Percentiles rank a stretch among this genome's conserved stretches.
phyloP scores from a whole-genome alignment of 2,888 invertebrate genomes.

The Seira musarum region DNA sequence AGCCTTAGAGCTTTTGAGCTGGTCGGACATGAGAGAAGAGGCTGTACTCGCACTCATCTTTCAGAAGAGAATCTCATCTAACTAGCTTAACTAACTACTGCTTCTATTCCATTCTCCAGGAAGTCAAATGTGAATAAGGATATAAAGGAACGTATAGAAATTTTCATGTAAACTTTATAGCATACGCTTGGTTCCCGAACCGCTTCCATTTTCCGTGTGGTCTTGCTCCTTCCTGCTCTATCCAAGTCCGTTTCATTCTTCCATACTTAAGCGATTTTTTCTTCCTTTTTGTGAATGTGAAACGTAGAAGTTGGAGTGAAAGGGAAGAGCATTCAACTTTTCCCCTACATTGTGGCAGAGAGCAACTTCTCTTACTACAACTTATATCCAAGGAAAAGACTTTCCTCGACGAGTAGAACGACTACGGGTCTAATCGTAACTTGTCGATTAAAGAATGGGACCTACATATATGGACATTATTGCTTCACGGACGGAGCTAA shows the following conservation, averaged over 20 bases:
- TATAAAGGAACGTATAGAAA: no score
- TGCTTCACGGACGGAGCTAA: not conserved
- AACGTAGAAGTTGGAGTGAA: not conserved
- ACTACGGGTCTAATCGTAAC: not conserved
- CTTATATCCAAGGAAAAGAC: not conserved
- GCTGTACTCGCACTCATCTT: not conserved
- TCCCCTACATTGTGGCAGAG: not conserved
- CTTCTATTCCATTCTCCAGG: not conserved
- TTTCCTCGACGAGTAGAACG: not conserved
- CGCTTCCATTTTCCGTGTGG: no score
- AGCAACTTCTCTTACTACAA: not conserved
- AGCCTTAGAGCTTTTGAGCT: not conserved
- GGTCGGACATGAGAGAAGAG: not conserved
- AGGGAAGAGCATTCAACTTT: not conserved
- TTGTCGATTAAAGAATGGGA: not conserved
- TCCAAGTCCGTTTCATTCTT: not conserved
- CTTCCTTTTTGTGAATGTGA: no score
- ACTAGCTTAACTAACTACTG: no score
- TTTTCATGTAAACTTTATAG: no score
- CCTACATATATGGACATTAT: not conserved
- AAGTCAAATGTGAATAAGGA: not conserved
- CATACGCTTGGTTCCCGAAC: no score
- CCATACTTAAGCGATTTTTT: not conserved
- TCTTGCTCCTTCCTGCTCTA: not conserved
- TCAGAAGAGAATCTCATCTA: not conserved